Percentiles rank a stretch among this genome's conserved stretches.
These are phyloP conservation scores for Melanargia galathea DNA, from an alignment of 2,888 invertebrate species.

Conservation along the genomic window DNA sequence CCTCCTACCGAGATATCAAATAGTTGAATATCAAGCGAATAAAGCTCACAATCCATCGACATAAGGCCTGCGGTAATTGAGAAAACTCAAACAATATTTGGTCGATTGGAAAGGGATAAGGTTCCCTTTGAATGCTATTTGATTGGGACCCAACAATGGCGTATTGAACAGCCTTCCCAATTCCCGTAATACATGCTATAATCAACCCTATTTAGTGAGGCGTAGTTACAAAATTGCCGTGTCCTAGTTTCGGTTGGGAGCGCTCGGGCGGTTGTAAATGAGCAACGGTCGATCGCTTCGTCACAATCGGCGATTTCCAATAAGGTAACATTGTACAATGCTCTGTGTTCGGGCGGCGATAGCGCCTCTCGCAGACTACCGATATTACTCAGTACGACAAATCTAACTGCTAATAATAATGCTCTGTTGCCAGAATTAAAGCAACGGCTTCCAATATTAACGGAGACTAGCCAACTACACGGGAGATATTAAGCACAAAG, in stretches of 20 bases:
- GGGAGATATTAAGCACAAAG: too few species aligned
- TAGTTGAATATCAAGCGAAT: slow-evolving; percentile 6
- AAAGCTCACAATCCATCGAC: background rate
- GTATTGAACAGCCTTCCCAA: slow-evolving; percentile 22
- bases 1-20: background rate
- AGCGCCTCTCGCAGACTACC: background rate
- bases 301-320: slow-evolving; percentile 31
- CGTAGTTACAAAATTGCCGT: slow-evolving; percentile 3
- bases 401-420: too few species aligned
- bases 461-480: too few species aligned
- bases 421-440: too few species aligned
- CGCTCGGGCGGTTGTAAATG: slow-evolving; percentile 32
- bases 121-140: slow-evolving; percentile 37
- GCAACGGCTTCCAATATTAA: too few species aligned
- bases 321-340: slow-evolving; percentile 26
- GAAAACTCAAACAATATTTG: slow-evolving; percentile 21
- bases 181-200: background rate
- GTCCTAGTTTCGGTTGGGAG: slow-evolving; percentile 18
- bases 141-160: slow-evolving; percentile 36
- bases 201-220: background rate
- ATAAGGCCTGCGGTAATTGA: slow-evolving; percentile 9
- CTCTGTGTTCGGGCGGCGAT: slow-evolving; percentile 3
- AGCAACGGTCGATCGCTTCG: slow-evolving; percentile 30
- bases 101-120: slow-evolving; percentile 34
- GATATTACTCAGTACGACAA: background rate